A percentile compares a stretch with the other conserved stretches of the same genome.
Conservation (phyloP, 2,888 invertebrate species). For the Aromia moschata region DNA sequence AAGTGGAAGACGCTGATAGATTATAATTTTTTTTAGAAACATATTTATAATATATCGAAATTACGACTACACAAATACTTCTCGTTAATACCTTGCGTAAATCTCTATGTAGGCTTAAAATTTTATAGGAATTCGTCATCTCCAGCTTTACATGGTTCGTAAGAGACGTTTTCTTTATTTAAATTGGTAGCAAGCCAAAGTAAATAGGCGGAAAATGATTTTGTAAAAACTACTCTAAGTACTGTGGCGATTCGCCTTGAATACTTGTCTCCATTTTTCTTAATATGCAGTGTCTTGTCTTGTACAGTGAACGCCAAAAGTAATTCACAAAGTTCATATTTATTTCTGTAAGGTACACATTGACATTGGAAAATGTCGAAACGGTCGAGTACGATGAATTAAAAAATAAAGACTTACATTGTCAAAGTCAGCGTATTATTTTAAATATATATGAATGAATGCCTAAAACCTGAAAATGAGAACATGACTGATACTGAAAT, state of each 20-base stretch:
- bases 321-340: too few species aligned
- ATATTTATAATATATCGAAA: neutral
- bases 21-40: neutral
- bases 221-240: neutral
- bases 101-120: neutral
- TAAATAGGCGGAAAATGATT: conserved; percentile 1
- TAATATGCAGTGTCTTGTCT: too few species aligned
- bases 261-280: neutral
- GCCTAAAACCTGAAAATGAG: too few species aligned
- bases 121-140: neutral
- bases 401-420: too few species aligned
- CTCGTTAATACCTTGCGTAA: neutral
- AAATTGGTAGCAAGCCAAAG: neutral
- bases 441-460: too few species aligned
- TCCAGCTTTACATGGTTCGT: neutral
- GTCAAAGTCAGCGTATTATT: too few species aligned
- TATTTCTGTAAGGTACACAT: too few species aligned
- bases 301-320: too few species aligned
- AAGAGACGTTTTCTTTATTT: neutral
- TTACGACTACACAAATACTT: neutral
- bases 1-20: neutral
- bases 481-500: too few species aligned
- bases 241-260: neutral
- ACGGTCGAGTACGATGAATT: too few species aligned
- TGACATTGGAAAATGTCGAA: too few species aligned